A percentile compares a stretch with the other conserved stretches of the same genome.
phyloP scores from a whole-genome alignment of 2,888 invertebrate species.

The Leptothorax acervorum region DNA sequence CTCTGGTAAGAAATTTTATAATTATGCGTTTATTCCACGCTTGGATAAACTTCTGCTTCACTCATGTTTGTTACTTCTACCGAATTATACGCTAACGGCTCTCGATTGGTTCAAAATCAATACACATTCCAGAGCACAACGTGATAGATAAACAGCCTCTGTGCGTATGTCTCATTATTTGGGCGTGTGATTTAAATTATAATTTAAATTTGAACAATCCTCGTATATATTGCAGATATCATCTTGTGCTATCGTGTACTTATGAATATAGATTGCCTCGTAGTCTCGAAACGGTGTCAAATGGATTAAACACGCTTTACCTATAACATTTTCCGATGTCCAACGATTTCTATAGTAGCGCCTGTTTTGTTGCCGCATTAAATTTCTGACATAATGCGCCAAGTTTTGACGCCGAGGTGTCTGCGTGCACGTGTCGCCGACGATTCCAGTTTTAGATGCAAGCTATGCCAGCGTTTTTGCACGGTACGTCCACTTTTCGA shows the following conservation, averaged over 20 bases:
- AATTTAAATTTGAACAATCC: background rate
- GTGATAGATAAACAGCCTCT: background rate
- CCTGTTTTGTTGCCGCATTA: constrained; percentile 38
- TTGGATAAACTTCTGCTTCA: background rate
- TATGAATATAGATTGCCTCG: background rate
- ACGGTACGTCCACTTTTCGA: constrained; percentile 57
- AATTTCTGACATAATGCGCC: constrained; percentile 79
- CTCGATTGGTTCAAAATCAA: background rate
- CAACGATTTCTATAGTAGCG: background rate
- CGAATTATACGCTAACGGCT: background rate
- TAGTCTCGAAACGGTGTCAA: background rate
- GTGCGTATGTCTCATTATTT: background rate
- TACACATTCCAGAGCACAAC: background rate
- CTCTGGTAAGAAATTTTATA: background rate
- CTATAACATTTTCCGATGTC: background rate
- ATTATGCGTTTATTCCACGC: background rate
- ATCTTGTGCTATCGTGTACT: background rate
- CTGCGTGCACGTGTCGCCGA: constrained; percentile 79
- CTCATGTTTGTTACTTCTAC: background rate
- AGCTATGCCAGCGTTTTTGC: constrained; percentile 73
- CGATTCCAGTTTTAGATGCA: constrained; percentile 79
- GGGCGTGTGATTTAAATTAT: background rate
- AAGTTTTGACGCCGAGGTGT: constrained; percentile 83
- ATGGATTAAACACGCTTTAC: background rate
- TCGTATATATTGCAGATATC: background rate